Evolutionary conservation across 1,140 invertebrate genomes (phyloP), one percentile per base, ranked within the genome.

Genomic region (Drosophila equinoxialis): DNA sequence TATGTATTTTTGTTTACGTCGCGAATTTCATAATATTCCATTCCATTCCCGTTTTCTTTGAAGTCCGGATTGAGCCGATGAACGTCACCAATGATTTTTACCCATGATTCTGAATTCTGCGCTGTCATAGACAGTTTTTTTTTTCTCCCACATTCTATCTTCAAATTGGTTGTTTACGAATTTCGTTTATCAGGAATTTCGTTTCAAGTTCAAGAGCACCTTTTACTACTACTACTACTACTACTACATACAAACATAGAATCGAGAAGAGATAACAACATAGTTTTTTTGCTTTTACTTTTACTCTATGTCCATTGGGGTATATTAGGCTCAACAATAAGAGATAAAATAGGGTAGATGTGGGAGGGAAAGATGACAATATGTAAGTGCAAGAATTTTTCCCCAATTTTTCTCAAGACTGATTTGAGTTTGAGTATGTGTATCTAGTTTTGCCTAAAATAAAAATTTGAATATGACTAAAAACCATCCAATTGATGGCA

Each of bases 151-250:
- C 17, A 14, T 51, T 65, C 10, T 20, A 23, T 39, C 11, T 13
- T 39, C 37, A 39, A 35, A 17, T 65, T 69, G 65, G 74, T 71
- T 85, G 64, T 84, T 85, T 85, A 74, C 65, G 77, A 57, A 67
- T 65, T 67, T 67, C 68, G 59, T 70, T 63, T 75, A 81, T 58
- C 78, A 85, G 45, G 82, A 79, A 85, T 81, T 85, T 70, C 17
- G 10, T 84, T 85, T 85, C 81, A 85, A 85, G 81, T 85, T 85
- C 81, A 85, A 85, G 81, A 85, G 70, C 81, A 78, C 39, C 68
- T 54, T 35, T 11, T 39, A 39, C 37, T 39, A 39, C 37, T 39
- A 11, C 37, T 39, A 37, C 35, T 39, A 37, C 35, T 37, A 37
- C 1, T 37, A 37, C 35, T 37, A 37, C 3, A 39, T 4, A 39